A percentile compares a stretch with the other conserved stretches of the same genome.
phyloP scores from a whole-genome alignment of 2,113 vertebrate species.

The Nesospiza acunhae region DNA sequence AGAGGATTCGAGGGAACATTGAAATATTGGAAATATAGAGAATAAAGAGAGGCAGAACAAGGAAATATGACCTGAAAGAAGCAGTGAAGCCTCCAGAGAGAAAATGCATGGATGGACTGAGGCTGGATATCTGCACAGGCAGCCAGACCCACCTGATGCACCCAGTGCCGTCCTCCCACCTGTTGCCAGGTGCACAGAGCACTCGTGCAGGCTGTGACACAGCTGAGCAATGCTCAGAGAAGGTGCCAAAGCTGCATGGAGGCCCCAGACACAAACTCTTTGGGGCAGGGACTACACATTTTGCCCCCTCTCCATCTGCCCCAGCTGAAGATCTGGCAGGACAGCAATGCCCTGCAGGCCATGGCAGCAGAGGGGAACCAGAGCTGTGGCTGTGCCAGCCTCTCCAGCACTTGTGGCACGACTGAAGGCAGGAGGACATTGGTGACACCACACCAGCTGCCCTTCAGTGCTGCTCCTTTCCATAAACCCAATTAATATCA shows the following conservation, averaged over 20 bases:
- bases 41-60: background rate
- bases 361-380: background rate
- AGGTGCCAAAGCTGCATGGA: background rate
- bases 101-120: accelerated
- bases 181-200: background rate
- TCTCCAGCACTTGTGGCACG: background rate
- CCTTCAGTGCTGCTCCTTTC: background rate
- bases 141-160: background rate
- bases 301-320: background rate
- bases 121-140: background rate
- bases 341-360: background rate
- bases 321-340: background rate
- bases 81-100: background rate
- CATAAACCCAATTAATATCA: too few species aligned
- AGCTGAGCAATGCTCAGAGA: background rate
- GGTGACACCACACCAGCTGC: background rate
- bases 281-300: background rate
- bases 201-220: accelerated
- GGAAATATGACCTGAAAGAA: background rate
- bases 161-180: background rate
- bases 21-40: background rate
- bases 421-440: background rate
- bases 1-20: background rate
- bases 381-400: background rate
- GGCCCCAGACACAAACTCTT: background rate